These are phyloP conservation scores for Dromaius novaehollandiae DNA, from an alignment of 2,113 vertebrate species.

Conservation along the genomic window DNA sequence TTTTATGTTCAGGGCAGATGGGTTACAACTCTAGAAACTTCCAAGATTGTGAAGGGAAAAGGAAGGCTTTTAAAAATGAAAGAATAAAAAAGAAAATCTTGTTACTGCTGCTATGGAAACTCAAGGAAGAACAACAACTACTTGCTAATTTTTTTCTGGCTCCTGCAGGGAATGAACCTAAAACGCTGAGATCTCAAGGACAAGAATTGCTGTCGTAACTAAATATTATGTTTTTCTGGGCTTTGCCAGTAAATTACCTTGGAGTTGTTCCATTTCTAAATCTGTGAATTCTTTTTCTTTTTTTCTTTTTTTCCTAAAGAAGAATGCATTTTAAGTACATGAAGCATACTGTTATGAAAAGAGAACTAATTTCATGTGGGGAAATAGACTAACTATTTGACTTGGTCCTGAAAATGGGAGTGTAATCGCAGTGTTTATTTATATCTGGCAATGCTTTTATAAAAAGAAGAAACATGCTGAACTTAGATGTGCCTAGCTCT, in stretches of 20 bases:
- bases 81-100: background rate
- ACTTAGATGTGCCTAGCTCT: background rate
- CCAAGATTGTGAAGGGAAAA: background rate
- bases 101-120: constrained; percentile 51
- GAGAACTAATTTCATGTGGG: background rate
- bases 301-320: background rate
- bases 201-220: constrained; percentile 7
- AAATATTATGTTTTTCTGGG: constrained; percentile 26
- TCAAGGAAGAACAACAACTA: constrained; percentile 18
- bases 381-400: background rate
- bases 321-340: background rate
- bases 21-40: background rate
- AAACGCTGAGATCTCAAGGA: constrained; percentile 39
- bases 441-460: background rate
- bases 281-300: background rate
- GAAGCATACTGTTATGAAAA: background rate
- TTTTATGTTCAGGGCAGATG: background rate
- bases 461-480: background rate
- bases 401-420: background rate
- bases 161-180: constrained; percentile 7
- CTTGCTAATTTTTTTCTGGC: constrained; percentile 9
- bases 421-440: background rate
- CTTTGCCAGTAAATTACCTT: background rate
- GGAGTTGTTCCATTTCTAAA: background rate
- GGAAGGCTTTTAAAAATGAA: background rate